Evolutionary conservation across 2,888 invertebrate species (phyloP).

Genomic region (Ariolimax columbianus): DNA sequence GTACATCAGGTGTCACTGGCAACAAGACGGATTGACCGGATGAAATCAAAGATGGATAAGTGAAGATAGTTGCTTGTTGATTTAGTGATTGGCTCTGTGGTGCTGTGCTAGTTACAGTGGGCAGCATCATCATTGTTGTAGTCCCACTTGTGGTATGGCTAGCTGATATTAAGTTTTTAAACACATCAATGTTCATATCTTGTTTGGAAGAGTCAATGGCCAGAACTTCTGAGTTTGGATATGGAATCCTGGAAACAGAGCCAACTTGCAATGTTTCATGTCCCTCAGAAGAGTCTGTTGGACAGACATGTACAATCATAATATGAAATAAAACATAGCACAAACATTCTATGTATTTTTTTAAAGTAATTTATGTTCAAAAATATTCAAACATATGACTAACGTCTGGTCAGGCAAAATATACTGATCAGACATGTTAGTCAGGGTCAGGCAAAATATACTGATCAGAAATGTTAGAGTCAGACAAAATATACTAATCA

Average conservation of each 20-base stretch:
- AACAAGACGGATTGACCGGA: background rate
- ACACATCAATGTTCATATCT: background rate
- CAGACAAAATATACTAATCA: too few species aligned
- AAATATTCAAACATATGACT: too few species aligned
- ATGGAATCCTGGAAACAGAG: background rate
- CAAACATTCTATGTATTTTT: too few species aligned
- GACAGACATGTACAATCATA: too few species aligned
- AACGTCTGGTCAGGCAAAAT: too few species aligned
- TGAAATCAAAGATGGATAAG: background rate
- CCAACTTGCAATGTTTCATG: background rate
- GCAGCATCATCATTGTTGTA: slow-evolving; percentile 12
- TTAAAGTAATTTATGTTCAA: too few species aligned
- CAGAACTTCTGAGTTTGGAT: background rate
- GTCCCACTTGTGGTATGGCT: background rate
- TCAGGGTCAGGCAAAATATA: too few species aligned
- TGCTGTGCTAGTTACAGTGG: background rate
- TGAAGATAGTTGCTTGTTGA: slow-evolving; percentile 27
- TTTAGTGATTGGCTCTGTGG: background rate
- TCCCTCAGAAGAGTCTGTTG: background rate
- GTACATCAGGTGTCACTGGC: slow-evolving; percentile 13
- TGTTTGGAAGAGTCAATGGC: background rate
- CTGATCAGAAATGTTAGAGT: too few species aligned
- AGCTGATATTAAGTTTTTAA: background rate
- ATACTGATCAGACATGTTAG: too few species aligned
- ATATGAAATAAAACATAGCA: too few species aligned